Evolutionary conservation across 2,797 vertebrate species (phyloP).

Genomic region (Pogonophryne albipinna): DNA sequence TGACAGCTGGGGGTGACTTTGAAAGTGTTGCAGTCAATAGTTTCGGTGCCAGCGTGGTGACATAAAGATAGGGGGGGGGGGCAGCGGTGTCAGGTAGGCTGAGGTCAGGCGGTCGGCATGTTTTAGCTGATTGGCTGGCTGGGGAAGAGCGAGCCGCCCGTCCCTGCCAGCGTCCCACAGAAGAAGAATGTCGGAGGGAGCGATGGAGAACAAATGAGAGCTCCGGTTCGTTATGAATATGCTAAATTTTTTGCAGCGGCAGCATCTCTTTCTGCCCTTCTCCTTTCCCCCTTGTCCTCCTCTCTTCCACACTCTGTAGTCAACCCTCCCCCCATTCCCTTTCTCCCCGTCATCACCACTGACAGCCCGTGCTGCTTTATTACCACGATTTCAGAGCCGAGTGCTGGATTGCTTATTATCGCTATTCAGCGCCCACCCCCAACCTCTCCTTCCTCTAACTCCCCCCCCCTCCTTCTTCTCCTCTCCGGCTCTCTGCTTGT

Average conservation of each 20-base stretch:
- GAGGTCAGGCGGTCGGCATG: slow-evolving; percentile 16
- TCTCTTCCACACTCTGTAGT: neutral
- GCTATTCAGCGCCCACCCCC: slow-evolving; percentile 59
- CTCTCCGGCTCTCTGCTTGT: slow-evolving; percentile 68
- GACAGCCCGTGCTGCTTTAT: slow-evolving; percentile 66
- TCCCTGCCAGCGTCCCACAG: neutral
- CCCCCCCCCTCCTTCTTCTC: neutral
- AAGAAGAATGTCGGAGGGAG: neutral
- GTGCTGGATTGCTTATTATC: slow-evolving; percentile 78
- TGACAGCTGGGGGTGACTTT: slow-evolving; percentile 75
- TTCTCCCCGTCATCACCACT: slow-evolving; percentile 25
- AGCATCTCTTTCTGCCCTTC: neutral
- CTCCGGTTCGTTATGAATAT: neutral
- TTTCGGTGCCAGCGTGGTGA: slow-evolving; percentile 65
- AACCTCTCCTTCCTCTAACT: slow-evolving; percentile 14
- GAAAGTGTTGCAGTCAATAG: slow-evolving; percentile 74
- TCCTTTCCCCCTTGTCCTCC: neutral
- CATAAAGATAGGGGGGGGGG: slow-evolving; percentile 40
- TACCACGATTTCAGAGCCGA: slow-evolving; percentile 66
- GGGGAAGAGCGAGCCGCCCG: neutral
- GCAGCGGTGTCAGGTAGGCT: slow-evolving; percentile 32
- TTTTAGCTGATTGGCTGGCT: slow-evolving; percentile 42
- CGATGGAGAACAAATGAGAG: neutral
- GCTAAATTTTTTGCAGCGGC: neutral
- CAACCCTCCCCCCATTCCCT: neutral